Evolutionary conservation across 2,888 invertebrate species (phyloP).

Genomic region (Leptinotarsa tumamoca): DNA sequence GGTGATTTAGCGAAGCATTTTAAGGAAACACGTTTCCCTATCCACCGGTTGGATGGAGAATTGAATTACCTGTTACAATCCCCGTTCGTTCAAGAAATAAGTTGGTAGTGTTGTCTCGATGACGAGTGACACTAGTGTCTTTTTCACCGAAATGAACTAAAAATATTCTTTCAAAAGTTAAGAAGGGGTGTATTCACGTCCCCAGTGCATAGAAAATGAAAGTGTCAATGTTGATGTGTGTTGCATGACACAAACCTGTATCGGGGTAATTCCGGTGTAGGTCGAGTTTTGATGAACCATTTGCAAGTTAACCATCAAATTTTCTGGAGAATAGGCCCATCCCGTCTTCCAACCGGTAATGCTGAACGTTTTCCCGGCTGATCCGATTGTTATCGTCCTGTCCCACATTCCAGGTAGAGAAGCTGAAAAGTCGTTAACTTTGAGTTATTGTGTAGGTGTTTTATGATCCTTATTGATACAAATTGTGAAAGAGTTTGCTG

Average conservation of each 20-base stretch:
- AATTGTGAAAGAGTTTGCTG: background rate
- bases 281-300: conserved; percentile 95
- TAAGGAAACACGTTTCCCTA: too few species aligned
- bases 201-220: too few species aligned
- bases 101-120: too few species aligned
- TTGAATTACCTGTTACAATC: too few species aligned
- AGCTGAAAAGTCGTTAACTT: conserved; percentile 27
- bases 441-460: background rate
- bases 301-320: conserved; percentile 83
- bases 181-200: background rate
- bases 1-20: too few species aligned
- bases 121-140: too few species aligned
- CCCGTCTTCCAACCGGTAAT: conserved; percentile 98
- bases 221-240: too few species aligned
- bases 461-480: background rate
- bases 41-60: too few species aligned
- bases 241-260: conserved; percentile 71
- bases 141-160: too few species aligned
- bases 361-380: conserved; percentile 97
- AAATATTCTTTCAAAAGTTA: conserved; percentile 29
- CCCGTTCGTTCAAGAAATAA: too few species aligned
- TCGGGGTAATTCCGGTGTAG: conserved; percentile 91
- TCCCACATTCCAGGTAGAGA: conserved; percentile 97
- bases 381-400: conserved; percentile 94
- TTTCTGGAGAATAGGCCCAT: conserved; percentile 93